A percentile compares a stretch with the other conserved stretches of the same genome.
These are phyloP conservation scores for Myotis findleyi DNA, from an alignment of 2,797 vertebrate species.

Conservation along the genomic window DNA sequence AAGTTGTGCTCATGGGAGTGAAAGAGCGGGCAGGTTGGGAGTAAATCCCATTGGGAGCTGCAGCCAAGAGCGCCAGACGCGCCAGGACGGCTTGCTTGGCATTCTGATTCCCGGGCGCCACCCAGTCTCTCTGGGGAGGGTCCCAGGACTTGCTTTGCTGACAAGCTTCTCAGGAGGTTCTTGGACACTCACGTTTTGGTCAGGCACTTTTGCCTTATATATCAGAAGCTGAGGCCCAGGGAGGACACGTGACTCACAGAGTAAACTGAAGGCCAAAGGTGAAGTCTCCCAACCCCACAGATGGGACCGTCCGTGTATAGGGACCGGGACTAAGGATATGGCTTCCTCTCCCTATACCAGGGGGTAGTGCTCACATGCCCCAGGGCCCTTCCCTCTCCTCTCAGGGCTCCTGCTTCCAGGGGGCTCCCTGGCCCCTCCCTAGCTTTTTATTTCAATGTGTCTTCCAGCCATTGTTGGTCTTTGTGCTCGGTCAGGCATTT, in stretches of 20 bases:
- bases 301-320: fast-evolving
- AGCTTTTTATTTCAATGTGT: not conserved
- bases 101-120: not conserved
- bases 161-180: not conserved
- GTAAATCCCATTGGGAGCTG: not conserved
- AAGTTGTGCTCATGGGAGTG: fast-evolving
- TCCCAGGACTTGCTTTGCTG: not conserved
- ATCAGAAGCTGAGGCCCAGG: not conserved
- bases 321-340: not conserved
- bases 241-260: not conserved
- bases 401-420: not conserved
- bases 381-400: not conserved
- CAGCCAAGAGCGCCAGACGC: no score
- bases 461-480: not conserved
- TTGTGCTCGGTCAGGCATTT: not conserved
- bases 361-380: fast-evolving
- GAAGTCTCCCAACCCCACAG: not conserved
- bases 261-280: not conserved
- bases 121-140: not conserved
- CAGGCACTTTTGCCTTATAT: not conserved
- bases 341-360: not conserved
- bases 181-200: not conserved
- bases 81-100: no score
- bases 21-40: fast-evolving
- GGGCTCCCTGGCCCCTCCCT: fast-evolving